phyloP scores from a whole-genome alignment of 2,888 invertebrate genomes.

The Thumatha senex region DNA sequence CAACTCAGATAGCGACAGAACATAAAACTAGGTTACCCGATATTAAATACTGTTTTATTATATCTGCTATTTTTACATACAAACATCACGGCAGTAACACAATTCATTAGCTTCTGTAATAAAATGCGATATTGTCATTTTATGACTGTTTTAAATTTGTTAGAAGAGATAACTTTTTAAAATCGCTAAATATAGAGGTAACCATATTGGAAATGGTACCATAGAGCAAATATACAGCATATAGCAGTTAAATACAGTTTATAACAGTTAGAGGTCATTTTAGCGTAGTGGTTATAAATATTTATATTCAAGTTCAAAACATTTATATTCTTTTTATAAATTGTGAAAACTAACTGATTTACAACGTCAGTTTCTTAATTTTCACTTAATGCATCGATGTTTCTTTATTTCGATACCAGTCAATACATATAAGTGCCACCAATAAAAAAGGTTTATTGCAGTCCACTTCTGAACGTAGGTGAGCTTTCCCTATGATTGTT shows the following conservation, averaged over 20 bases:
- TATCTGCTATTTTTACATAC: constrained; percentile 19
- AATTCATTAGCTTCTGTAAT: constrained; percentile 42
- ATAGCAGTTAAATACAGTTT: too few relatives aligned
- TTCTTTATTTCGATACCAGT: too few relatives aligned
- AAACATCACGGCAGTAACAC: constrained; percentile 33
- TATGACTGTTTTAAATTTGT: constrained; percentile 43
- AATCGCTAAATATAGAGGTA: constrained; percentile 39
- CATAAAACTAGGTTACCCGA: constrained; percentile 14
- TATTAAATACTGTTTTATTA: constrained; percentile 26
- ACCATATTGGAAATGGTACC: constrained; percentile 36
- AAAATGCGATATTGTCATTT: constrained; percentile 47
- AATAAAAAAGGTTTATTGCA: too few relatives aligned
- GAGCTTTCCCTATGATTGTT: too few relatives aligned
- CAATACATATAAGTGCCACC: too few relatives aligned
- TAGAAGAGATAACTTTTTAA: constrained; percentile 37
- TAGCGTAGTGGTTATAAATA: too few relatives aligned
- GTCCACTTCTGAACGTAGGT: too few relatives aligned
- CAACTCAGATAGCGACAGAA: constrained; percentile 17
- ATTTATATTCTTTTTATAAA: too few relatives aligned
- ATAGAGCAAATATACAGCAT: constrained; percentile 32
- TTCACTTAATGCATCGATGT: too few relatives aligned
- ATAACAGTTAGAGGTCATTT: constrained; percentile 4
- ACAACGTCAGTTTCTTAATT: too few relatives aligned
- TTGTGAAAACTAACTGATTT: too few relatives aligned
- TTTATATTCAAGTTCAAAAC: too few relatives aligned